A percentile compares a stretch with the other conserved stretches of the same genome.
Conservation (phyloP, 2,888 invertebrate genomes). For the Drosophila prolongata region DNA sequence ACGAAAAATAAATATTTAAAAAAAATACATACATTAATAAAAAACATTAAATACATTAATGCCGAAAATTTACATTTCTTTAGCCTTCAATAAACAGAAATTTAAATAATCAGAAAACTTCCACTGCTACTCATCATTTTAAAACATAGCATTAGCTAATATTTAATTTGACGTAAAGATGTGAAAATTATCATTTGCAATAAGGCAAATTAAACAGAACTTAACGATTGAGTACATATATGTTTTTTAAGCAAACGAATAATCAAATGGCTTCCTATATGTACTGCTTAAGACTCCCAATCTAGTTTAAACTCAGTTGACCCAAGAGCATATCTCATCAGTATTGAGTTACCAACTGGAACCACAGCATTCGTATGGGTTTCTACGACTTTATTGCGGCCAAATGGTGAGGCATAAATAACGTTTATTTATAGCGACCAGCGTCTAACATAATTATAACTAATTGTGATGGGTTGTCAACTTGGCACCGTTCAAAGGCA, state of each 20-base stretch:
- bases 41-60: no score
- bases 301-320: conserved; percentile 2
- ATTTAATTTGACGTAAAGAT: conserved; percentile 14
- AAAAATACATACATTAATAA: no score
- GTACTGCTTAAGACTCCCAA: neutral
- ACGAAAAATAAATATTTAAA: no score
- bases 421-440: conserved; percentile 46
- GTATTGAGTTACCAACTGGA: conserved; percentile 27
- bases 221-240: neutral
- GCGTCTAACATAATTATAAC: conserved; percentile 67
- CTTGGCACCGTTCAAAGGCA: conserved; percentile 38
- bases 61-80: neutral
- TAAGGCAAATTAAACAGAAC: neutral
- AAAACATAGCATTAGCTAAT: conserved; percentile 4
- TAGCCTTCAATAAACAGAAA: neutral
- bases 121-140: neutral
- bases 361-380: conserved; percentile 41
- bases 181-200: conserved; percentile 7
- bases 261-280: neutral
- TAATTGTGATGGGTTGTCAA: conserved; percentile 62
- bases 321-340: conserved; percentile 12
- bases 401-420: conserved; percentile 18
- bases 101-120: conserved; percentile 1
- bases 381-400: conserved; percentile 25
- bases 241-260: no score